A percentile compares a stretch with the other conserved stretches of the same genome.
phyloP scores from a whole-genome alignment of 1,140 invertebrate species.

The Zaprionus gabonicus region DNA sequence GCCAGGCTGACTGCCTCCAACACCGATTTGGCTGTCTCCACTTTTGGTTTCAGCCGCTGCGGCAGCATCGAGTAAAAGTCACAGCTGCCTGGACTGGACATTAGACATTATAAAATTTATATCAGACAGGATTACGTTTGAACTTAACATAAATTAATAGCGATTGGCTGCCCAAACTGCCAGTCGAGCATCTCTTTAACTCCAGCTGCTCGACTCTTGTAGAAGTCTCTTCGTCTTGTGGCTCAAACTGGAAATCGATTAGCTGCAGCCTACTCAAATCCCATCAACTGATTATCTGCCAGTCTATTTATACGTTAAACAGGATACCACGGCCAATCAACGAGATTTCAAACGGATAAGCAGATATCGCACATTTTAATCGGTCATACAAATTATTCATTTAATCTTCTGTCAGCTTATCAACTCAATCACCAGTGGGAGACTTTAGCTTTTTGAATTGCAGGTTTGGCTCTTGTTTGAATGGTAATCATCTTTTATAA shows the following conservation, averaged over 20 bases:
- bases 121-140: constrained; percentile 66
- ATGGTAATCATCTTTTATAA: background rate
- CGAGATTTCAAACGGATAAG: constrained; percentile 1
- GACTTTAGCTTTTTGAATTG: background rate
- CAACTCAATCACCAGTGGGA: background rate
- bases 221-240: background rate
- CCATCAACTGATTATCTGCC: background rate
- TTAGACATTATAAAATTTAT: constrained; percentile 78
- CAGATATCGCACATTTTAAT: background rate
- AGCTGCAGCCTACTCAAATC: background rate
- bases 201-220: constrained; percentile 9
- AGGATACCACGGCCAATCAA: background rate
- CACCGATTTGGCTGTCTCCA: constrained; percentile 62
- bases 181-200: constrained; percentile 34
- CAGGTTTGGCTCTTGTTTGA: background rate
- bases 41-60: constrained; percentile 71
- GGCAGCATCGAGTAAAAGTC: constrained; percentile 67
- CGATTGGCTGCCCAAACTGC: constrained; percentile 54
- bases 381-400: background rate
- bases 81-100: constrained; percentile 61
- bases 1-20: constrained; percentile 19
- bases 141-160: constrained; percentile 71
- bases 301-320: constrained; percentile 1
- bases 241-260: constrained; percentile 2
- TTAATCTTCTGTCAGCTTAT: background rate